phyloP scores from a whole-genome alignment of 2,888 invertebrate species.

The Dascillus cervinus region DNA sequence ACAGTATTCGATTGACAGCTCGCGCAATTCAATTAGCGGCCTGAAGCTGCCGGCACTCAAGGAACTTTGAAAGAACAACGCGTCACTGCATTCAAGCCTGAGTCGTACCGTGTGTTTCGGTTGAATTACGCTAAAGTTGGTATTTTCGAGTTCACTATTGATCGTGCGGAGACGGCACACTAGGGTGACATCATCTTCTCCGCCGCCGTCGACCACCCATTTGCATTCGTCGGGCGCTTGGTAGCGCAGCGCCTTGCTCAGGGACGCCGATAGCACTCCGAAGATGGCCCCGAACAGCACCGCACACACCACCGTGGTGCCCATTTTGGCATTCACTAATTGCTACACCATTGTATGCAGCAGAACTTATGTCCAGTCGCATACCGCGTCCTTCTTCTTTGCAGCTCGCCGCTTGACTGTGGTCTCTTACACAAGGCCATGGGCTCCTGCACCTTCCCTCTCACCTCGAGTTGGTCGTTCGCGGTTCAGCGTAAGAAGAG shows the following conservation, averaged over 20 bases:
- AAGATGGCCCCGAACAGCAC: conserved; percentile 53
- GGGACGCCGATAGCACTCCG: conserved; percentile 52
- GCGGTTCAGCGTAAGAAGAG: conserved; percentile 34
- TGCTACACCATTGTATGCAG: conserved; percentile 33
- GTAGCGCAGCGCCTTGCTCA: conserved; percentile 58
- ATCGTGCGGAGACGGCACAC: conserved; percentile 69
- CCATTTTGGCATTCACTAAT: conserved; percentile 31
- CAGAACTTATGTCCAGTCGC: conserved; percentile 28
- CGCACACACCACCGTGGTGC: conserved; percentile 51
- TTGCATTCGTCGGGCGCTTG: conserved; percentile 77
- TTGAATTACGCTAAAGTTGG: conserved; percentile 76
- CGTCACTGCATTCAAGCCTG: conserved; percentile 72
- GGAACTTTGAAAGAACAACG: conserved; percentile 72
- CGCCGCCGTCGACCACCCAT: conserved; percentile 63
- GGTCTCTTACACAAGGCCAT: conserved; percentile 44
- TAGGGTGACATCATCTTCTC: conserved; percentile 59
- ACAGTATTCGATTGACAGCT: conserved; percentile 74
- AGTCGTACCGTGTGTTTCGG: conserved; percentile 71
- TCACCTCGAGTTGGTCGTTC: conserved; percentile 25
- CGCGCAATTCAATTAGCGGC: conserved; percentile 65
- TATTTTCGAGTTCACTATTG: conserved; percentile 74
- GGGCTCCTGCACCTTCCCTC: conserved; percentile 37
- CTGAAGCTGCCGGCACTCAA: conserved; percentile 69
- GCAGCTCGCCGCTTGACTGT: conserved; percentile 50
- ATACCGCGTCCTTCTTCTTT: conserved; percentile 49